Percentiles rank a stretch among this genome's conserved stretches.
Conservation (phyloP, 2,797 vertebrate species). For the Leptatherina wallacei region DNA sequence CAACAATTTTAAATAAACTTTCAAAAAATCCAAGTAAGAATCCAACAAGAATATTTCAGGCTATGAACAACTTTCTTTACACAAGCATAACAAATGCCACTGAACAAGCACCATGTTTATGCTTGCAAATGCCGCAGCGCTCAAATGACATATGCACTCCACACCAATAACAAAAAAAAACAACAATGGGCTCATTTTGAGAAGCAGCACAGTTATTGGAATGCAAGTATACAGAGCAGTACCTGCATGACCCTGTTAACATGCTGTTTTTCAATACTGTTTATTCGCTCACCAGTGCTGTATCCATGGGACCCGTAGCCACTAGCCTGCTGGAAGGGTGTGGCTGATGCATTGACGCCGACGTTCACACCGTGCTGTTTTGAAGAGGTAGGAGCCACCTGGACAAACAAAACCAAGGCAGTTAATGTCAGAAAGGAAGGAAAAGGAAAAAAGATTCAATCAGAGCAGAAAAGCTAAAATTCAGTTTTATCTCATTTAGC, state of each 20-base stretch:
- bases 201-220: constrained; percentile 34
- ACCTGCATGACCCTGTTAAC: constrained; percentile 39
- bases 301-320: constrained; percentile 97
- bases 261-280: constrained; percentile 31
- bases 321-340: constrained; percentile 97
- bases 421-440: background rate
- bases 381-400: constrained; percentile 98
- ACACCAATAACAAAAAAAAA: constrained; percentile 13
- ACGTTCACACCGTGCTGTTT: constrained; percentile 99
- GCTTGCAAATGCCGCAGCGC: constrained; percentile 45
- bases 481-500: background rate
- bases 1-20: background rate
- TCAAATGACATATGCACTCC: constrained; percentile 36
- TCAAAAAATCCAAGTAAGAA: background rate
- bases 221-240: constrained; percentile 29
- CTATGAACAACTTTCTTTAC: constrained; percentile 19
- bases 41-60: constrained; percentile 23
- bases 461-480: background rate
- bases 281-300: constrained; percentile 90
- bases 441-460: background rate
- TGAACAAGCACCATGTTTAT: constrained; percentile 44
- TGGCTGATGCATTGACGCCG: constrained; percentile 93
- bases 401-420: background rate
- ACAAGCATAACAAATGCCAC: constrained; percentile 36
- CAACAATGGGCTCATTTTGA: constrained; percentile 28